phyloP scores from a whole-genome alignment of 2,888 invertebrate species.

The Cryptus viduatorius region DNA sequence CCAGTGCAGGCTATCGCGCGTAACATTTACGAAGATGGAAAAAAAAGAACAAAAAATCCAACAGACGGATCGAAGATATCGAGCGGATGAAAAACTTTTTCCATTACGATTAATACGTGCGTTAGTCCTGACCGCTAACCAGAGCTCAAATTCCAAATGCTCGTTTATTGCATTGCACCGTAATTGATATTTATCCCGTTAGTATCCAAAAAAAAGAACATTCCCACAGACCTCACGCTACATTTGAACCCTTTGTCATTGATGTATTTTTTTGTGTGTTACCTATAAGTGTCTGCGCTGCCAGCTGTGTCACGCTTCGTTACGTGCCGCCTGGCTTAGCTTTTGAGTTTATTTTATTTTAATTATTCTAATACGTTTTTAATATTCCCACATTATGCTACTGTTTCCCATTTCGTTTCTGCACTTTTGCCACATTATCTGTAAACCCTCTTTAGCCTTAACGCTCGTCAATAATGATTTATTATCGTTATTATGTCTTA shows the following conservation, averaged over 20 bases:
- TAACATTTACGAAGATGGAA: conserved; percentile 27
- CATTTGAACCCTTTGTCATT: conserved; percentile 21
- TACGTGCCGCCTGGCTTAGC: conserved; percentile 69
- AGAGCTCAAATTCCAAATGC: conserved; percentile 23
- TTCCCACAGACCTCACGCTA: conserved; percentile 31
- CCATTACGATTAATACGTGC: conserved; percentile 54
- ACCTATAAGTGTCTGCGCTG: conserved; percentile 56
- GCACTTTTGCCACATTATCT: conserved; percentile 37
- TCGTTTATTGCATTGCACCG: conserved; percentile 53
- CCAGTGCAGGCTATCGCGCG: conserved; percentile 61
- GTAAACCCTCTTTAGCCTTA: not conserved
- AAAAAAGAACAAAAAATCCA: conserved; percentile 30
- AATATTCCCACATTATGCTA: conserved; percentile 27
- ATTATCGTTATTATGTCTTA: conserved; percentile 7
- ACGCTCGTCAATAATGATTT: conserved; percentile 14
- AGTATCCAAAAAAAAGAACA: conserved; percentile 22
- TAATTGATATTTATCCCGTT: conserved; percentile 34
- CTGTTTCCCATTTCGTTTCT: conserved; percentile 43
- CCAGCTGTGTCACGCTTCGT: conserved; percentile 68
- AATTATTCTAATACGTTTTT: conserved; percentile 46
- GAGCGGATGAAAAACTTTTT: conserved; percentile 31
- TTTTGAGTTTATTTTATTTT: conserved; percentile 51
- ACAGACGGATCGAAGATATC: conserved; percentile 13
- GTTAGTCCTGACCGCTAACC: conserved; percentile 56
- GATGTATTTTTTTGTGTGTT: conserved; percentile 59